Conservation (phyloP, 2,797 vertebrate genomes). For the Diplodus sargus region DNA sequence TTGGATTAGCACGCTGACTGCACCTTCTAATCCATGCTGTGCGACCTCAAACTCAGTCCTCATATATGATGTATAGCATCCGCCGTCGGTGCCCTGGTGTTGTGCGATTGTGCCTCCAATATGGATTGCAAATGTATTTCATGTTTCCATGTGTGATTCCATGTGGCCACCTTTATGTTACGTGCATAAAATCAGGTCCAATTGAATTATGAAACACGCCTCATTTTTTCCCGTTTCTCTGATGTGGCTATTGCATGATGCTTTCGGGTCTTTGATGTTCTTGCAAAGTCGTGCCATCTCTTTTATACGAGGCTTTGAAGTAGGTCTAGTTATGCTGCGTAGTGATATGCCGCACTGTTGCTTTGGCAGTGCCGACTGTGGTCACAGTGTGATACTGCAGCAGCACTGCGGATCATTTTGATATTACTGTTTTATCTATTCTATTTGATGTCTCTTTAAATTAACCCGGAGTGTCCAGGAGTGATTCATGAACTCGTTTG, state of each 20-base stretch:
- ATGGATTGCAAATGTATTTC: slow-evolving; percentile 31
- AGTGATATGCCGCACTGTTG: slow-evolving; percentile 49
- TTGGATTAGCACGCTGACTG: too few relatives aligned
- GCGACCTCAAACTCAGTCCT: slow-evolving; percentile 1
- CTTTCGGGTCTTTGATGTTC: slow-evolving; percentile 77
- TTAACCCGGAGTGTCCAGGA: slow-evolving; percentile 48
- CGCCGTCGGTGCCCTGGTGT: not conserved
- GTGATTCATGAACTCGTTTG: slow-evolving; percentile 28
- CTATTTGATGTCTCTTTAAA: slow-evolving; percentile 73
- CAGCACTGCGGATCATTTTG: slow-evolving; percentile 46
- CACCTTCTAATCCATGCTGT: not conserved
- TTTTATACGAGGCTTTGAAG: slow-evolving; percentile 79
- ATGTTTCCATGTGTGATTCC: slow-evolving; percentile 29
- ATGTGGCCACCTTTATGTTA: slow-evolving; percentile 34
- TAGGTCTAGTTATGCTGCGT: slow-evolving; percentile 56
- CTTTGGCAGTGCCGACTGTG: slow-evolving; percentile 62
- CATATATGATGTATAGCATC: not conserved
- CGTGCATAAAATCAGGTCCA: slow-evolving; percentile 25
- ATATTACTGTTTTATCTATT: slow-evolving; percentile 65
- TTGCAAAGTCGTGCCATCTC: slow-evolving; percentile 71
- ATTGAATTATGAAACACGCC: slow-evolving; percentile 60
- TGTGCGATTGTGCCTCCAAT: slow-evolving; percentile 5
- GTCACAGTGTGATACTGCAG: slow-evolving; percentile 72
- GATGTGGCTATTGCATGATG: slow-evolving; percentile 76
- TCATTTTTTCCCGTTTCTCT: slow-evolving; percentile 52